Evolutionary conservation across 2,113 vertebrate genomes (phyloP), one percentile per base, ranked within the genome.

Genomic region (Brachyhypopomus gauderio): DNA sequence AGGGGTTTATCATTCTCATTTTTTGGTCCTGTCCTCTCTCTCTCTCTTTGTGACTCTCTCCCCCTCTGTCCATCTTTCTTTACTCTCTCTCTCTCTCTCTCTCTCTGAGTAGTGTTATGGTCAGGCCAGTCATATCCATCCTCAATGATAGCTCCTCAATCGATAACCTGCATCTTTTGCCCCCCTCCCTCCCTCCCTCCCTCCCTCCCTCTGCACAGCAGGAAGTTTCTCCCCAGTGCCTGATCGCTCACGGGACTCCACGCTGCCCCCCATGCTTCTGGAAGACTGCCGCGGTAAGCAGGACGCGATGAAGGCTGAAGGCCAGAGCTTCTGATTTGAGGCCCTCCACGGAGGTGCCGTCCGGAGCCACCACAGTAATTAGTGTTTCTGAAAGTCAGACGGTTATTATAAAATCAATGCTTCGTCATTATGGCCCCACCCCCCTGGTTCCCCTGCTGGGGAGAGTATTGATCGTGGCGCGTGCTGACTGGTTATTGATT

Each of bases 351-450:
- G 80, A 84, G 80, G 75, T 45, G 80, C 30, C 81, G 73, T 81
- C 77, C 74, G 69, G 76, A 78, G 82, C 80, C 60, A 83, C 76
- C 30, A 71, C 23, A 78, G 86, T 87, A 86, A 88, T 89, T 88
- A 89, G 87, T 86, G 84, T 88, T 88, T 88, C 84, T 87, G 88
- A 87, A 90, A 90, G 84, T 85, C 85, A 84, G 88, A 86, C 86
- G 80, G 85, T 88, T 90, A 83, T 88, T 91, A 90, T 87, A 87
- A 87, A 89, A 89, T 88, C 88, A 86, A 87, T 86, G 83, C 56
- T 82, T 86, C 83, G 87, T 87, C 58, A 79, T 90, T 88, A 86
- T 83, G 86, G 77, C 75, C 60, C 77, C 75, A 80, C 45, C 81
- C 86, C 87, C 84, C 87, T 85, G 84, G 84, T 80, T 70, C 76